phyloP scores from a whole-genome alignment of 2,113 vertebrate genomes.

The Anoplopoma fimbria region DNA sequence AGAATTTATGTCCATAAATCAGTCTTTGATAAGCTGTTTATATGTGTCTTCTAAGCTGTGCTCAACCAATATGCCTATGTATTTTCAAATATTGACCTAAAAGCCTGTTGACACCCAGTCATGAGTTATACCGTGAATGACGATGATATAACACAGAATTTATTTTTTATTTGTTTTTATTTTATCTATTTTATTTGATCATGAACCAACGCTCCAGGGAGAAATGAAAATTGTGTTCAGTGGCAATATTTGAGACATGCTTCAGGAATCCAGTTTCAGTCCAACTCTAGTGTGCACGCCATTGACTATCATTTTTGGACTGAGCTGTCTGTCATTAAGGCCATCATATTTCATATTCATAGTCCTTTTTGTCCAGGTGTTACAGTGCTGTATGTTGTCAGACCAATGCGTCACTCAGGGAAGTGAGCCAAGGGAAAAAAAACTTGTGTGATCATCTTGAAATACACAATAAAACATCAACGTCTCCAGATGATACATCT shows the following conservation, averaged over 20 bases:
- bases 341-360: background rate
- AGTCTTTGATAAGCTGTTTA: conserved; percentile 9
- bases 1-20: conserved; percentile 14
- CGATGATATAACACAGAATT: too few relatives aligned
- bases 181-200: too few relatives aligned
- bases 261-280: background rate
- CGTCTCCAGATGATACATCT: background rate
- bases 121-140: too few relatives aligned
- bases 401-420: background rate
- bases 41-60: background rate
- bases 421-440: conserved; percentile 1
- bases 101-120: too few relatives aligned
- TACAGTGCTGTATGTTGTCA: conserved; percentile 1
- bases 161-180: too few relatives aligned
- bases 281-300: background rate
- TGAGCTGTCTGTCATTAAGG: background rate
- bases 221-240: background rate
- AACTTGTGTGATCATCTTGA: conserved; percentile 11
- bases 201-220: background rate
- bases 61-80: background rate
- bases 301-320: background rate
- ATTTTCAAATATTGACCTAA: background rate
- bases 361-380: conserved; percentile 14
- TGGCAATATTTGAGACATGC: background rate
- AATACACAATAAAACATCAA: conserved; percentile 22